A percentile compares a stretch with the other conserved stretches of the same genome.
Evolutionary conservation across 2,888 invertebrate species (phyloP).

Genomic region (Calephelis perditalis): DNA sequence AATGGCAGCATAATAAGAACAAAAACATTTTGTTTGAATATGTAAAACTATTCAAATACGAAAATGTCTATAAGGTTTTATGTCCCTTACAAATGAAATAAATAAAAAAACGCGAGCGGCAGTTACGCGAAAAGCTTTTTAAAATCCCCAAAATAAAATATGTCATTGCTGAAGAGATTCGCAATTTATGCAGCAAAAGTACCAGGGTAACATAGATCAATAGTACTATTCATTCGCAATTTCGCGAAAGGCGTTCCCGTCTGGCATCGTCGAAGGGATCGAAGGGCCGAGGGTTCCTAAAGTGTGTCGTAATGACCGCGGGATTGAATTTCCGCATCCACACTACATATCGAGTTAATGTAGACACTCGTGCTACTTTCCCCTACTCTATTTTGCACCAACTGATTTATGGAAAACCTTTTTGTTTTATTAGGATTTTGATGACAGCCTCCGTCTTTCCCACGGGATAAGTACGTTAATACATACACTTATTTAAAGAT

Average conservation of each 20-base stretch:
- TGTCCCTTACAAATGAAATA: not conserved
- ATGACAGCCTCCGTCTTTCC: not conserved
- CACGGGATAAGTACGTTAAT: no score
- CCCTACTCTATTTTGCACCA: not conserved
- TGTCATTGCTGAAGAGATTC: constrained; percentile 12
- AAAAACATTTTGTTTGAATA: no score
- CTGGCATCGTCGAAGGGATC: constrained; percentile 30
- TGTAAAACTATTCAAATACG: not conserved
- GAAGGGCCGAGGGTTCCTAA: constrained; percentile 35
- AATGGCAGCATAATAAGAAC: no score
- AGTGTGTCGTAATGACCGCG: constrained; percentile 53
- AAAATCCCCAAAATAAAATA: constrained; percentile 8
- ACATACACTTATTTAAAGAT: no score
- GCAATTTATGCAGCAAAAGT: constrained; percentile 47
- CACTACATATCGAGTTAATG: constrained; percentile 6
- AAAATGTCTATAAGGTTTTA: no score
- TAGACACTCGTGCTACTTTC: not conserved
- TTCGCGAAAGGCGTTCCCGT: constrained; percentile 40
- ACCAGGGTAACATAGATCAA: constrained; percentile 46
- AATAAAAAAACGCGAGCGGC: no score
- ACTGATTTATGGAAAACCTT: constrained; percentile 7
- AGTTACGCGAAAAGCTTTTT: not conserved
- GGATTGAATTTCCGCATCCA: constrained; percentile 57
- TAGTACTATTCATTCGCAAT: constrained; percentile 47
- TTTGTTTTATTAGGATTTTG: constrained; percentile 1